Conservation (phyloP, 2,113 vertebrate species). For the Lampris incognitus region DNA sequence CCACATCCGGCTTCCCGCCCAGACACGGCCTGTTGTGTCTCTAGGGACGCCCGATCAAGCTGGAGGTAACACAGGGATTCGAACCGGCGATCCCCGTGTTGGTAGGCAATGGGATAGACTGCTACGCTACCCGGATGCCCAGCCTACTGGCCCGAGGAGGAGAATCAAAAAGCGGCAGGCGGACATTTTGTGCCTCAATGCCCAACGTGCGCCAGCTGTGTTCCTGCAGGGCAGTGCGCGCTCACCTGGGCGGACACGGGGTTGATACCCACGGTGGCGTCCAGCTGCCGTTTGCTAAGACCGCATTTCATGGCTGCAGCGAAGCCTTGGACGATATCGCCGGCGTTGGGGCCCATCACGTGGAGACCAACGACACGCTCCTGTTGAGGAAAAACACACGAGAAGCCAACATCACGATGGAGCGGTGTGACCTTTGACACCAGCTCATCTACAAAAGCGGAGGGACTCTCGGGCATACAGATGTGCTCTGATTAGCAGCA, state of each 20-base stretch:
- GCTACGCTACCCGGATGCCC: no score
- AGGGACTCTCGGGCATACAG: no score
- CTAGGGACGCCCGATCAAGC: no score
- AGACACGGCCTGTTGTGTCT: no score
- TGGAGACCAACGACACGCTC: slow-evolving; percentile 88
- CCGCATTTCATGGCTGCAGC: slow-evolving; percentile 86
- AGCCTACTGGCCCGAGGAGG: no score
- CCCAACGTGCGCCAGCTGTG: neutral
- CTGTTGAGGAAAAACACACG: slow-evolving; percentile 66
- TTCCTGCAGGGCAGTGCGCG: neutral
- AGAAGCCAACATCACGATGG: neutral
- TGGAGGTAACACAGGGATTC: no score
- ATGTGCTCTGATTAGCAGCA: no score
- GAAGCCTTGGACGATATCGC: slow-evolving; percentile 89
- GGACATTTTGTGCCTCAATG: neutral
- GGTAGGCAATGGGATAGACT: no score
- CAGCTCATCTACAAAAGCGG: no score
- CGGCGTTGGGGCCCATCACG: slow-evolving; percentile 85
- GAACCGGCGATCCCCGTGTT: no score
- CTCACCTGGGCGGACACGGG: slow-evolving; percentile 88
- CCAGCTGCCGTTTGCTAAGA: slow-evolving; percentile 85
- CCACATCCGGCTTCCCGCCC: no score
- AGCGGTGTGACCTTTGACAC: no score
- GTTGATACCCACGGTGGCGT: slow-evolving; percentile 85
- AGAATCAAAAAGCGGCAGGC: slow-evolving; percentile 19